phyloP scores from a whole-genome alignment of 1,140 invertebrate genomes.

The Aphelinus atriplicis region DNA sequence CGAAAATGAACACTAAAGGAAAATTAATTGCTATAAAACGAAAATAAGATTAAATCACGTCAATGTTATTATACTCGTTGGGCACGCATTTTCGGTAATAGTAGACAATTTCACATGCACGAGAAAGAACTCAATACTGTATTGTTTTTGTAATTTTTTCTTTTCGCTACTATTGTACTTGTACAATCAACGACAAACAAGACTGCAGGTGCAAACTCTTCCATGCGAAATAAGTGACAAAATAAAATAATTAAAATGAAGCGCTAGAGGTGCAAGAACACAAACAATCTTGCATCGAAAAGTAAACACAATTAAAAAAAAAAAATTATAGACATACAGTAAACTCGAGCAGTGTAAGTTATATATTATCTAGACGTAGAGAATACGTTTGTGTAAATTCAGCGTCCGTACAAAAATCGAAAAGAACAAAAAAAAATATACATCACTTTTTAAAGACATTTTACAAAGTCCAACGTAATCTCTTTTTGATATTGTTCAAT shows the following conservation, averaged over 20 bases:
- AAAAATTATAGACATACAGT: slow-evolving; percentile 53
- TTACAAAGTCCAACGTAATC: slow-evolving; percentile 56
- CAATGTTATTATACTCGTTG: slow-evolving; percentile 30
- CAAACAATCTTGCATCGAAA: slow-evolving; percentile 36
- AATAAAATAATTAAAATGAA: slow-evolving; percentile 43
- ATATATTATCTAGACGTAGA: slow-evolving; percentile 62
- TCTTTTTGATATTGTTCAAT: slow-evolving; percentile 59
- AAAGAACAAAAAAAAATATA: slow-evolving; percentile 34
- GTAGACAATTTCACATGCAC: slow-evolving; percentile 25
- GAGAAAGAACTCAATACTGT: slow-evolving; percentile 37
- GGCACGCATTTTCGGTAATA: slow-evolving; percentile 27
- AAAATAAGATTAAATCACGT: slow-evolving; percentile 17
- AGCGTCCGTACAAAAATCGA: slow-evolving; percentile 44
- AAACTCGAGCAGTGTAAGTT: slow-evolving; percentile 61
- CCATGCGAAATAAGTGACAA: slow-evolving; percentile 43
- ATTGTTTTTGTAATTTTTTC: slow-evolving; percentile 52
- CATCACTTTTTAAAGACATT: slow-evolving; percentile 53
- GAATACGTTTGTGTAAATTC: slow-evolving; percentile 61
- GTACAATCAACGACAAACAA: slow-evolving; percentile 56
- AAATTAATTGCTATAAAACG: slow-evolving; percentile 18
- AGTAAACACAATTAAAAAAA: slow-evolving; percentile 39
- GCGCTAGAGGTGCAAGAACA: slow-evolving; percentile 41
- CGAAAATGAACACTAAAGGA: slow-evolving; percentile 19
- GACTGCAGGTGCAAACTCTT: slow-evolving; percentile 48
- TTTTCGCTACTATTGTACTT: slow-evolving; percentile 51